A percentile compares a stretch with the other conserved stretches of the same genome.
phyloP scores from a whole-genome alignment of 2,888 invertebrate genomes.

The Drosophila demipolita region DNA sequence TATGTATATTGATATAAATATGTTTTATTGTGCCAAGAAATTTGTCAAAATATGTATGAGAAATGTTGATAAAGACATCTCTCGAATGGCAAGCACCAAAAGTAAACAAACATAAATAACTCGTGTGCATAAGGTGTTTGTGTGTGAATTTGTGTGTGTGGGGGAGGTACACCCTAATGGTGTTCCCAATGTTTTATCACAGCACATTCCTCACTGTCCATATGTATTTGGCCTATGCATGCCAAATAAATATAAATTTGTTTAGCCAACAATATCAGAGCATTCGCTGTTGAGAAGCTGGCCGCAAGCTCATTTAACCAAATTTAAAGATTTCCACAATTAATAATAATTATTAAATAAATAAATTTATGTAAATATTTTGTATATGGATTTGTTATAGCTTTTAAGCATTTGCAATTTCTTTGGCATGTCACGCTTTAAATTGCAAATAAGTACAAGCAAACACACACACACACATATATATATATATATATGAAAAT shows the following conservation, averaged over 20 bases:
- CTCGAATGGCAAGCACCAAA: conserved; percentile 44
- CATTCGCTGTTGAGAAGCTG: conserved; percentile 23
- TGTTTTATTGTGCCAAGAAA: conserved; percentile 32
- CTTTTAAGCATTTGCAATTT: conserved; percentile 4
- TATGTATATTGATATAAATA: conserved; percentile 1
- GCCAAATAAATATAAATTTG: neutral
- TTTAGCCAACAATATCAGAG: neutral
- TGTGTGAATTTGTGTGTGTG: neutral
- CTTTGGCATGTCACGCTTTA: conserved; percentile 9
- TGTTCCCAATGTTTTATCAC: conserved; percentile 42
- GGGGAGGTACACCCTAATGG: conserved; percentile 7
- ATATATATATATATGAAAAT: conserved; percentile 10
- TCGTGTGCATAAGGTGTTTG: neutral
- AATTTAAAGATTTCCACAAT: conserved; percentile 34
- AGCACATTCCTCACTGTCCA: conserved; percentile 39
- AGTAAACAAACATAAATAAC: conserved; percentile 62
- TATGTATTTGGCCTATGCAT: conserved; percentile 16
- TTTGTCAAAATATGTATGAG: conserved; percentile 65
- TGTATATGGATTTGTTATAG: conserved; percentile 1
- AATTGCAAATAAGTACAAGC: conserved; percentile 7
- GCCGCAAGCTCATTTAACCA: conserved; percentile 2
- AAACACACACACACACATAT: neutral
- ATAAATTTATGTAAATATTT: conserved; percentile 21
- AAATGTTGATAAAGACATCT: conserved; percentile 63
- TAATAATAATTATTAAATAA: conserved; percentile 29